These are phyloP conservation scores for Xylota segnis DNA, from an alignment of 2,888 invertebrate genomes.

Conservation along the genomic window DNA sequence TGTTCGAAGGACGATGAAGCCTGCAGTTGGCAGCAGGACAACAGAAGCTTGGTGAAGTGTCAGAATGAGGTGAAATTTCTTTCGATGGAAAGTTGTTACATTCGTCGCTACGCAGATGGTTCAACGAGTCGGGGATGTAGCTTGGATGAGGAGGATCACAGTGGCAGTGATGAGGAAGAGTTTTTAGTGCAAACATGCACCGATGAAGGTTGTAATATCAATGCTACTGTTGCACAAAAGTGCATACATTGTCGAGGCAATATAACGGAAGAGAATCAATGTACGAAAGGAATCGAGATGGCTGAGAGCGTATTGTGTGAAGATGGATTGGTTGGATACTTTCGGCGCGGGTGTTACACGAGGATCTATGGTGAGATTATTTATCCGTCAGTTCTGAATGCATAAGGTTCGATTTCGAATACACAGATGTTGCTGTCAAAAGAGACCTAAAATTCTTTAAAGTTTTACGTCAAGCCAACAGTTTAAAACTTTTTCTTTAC, in stretches of 20 bases:
- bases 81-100: conserved; percentile 70
- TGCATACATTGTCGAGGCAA: conserved; percentile 48
- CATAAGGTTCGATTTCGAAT: too few relatives aligned
- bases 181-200: conserved; percentile 39
- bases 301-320: not conserved
- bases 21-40: conserved; percentile 60
- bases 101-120: conserved; percentile 35
- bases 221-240: conserved; percentile 43
- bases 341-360: conserved; percentile 68
- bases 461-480: too few relatives aligned
- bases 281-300: not conserved
- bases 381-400: not conserved
- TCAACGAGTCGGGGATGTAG: conserved; percentile 76
- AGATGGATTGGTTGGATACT: conserved; percentile 27
- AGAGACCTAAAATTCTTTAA: too few relatives aligned
- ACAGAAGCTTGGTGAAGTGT: conserved; percentile 31
- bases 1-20: conserved; percentile 52
- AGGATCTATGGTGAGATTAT: conserved; percentile 55
- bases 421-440: too few relatives aligned
- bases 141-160: conserved; percentile 52
- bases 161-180: not conserved
- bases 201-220: conserved; percentile 43
- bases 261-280: not conserved
- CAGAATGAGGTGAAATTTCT: conserved; percentile 47
- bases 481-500: not conserved